These are phyloP conservation scores for Helicoverpa armigera DNA, from an alignment of 1,140 invertebrate genomes.

Conservation along the genomic window DNA sequence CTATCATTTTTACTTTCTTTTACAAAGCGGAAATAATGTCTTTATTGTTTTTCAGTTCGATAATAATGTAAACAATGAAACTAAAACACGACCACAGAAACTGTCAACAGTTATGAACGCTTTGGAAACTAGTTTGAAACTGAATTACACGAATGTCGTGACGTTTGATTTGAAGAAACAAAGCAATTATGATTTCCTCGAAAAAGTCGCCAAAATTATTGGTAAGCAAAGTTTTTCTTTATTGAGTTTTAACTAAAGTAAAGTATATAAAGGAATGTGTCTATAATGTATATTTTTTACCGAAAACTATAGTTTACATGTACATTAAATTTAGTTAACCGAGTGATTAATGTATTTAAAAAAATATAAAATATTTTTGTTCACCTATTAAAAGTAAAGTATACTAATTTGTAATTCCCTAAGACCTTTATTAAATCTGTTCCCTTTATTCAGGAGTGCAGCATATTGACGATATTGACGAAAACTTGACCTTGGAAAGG, in stretches of 20 bases:
- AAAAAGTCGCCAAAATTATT: conserved; percentile 10
- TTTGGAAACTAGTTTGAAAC: conserved; percentile 37
- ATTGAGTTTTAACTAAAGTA: background rate
- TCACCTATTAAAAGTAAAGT: no score
- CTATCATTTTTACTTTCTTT: no score
- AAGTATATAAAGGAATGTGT: no score
- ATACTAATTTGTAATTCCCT: no score
- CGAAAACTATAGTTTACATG: no score
- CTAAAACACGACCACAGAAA: conserved; percentile 25
- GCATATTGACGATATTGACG: conserved; percentile 10
- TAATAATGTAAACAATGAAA: conserved; percentile 6
- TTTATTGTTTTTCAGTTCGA: conserved; percentile 30
- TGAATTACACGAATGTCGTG: conserved; percentile 27
- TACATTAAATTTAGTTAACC: no score
- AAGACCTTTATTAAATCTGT: background rate
- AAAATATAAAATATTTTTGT: no score
- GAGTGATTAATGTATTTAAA: no score
- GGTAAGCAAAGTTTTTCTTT: background rate
- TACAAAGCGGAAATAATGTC: background rate
- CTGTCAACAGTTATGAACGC: conserved; percentile 19
- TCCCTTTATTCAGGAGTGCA: background rate
- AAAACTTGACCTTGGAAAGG: conserved; percentile 36
- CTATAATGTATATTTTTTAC: no score
- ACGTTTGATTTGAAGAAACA: conserved; percentile 24
- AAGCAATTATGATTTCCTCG: conserved; percentile 19